These are phyloP conservation scores for Platycheirus albimanus DNA, from an alignment of 2,888 invertebrate species.

Conservation along the genomic window DNA sequence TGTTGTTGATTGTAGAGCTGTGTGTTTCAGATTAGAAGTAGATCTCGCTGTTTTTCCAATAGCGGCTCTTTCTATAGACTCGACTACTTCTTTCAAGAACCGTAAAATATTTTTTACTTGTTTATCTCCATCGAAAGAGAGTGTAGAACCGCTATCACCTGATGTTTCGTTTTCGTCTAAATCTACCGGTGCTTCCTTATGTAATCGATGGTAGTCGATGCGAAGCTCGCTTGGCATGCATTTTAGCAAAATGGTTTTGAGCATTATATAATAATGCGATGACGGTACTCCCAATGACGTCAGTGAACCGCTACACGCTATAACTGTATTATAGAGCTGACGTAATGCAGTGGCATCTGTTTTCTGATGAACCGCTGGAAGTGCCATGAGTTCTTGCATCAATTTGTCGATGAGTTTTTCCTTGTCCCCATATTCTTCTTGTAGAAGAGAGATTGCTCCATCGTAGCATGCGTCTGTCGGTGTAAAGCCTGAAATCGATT, in stretches of 20 bases:
- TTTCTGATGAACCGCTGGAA: slow-evolving; percentile 6
- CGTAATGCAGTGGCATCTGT: slow-evolving; percentile 12
- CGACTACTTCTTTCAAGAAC: slow-evolving; percentile 10
- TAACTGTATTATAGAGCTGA: slow-evolving; percentile 20
- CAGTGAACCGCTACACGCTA: slow-evolving; percentile 23
- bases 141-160: slow-evolving; percentile 18
- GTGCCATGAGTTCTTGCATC: slow-evolving; percentile 6
- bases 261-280: slow-evolving; percentile 28
- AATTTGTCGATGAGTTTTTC: slow-evolving; percentile 18
- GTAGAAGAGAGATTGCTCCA: neutral
- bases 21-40: neutral
- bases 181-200: neutral
- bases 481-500: slow-evolving; percentile 15
- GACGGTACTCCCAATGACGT: slow-evolving; percentile 18
- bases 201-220: slow-evolving; percentile 11
- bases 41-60: neutral
- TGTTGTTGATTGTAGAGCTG: neutral
- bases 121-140: slow-evolving; percentile 28
- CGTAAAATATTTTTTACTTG: slow-evolving; percentile 22
- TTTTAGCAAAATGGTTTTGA: slow-evolving; percentile 17
- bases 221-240: slow-evolving; percentile 29
- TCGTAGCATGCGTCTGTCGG: slow-evolving; percentile 13
- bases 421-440: slow-evolving; percentile 35
- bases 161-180: neutral
- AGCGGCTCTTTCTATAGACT: slow-evolving; percentile 17